Base-by-base conservation (phyloP, 2,888 invertebrate species). In the Hirtodrosophila confusa region DNA sequence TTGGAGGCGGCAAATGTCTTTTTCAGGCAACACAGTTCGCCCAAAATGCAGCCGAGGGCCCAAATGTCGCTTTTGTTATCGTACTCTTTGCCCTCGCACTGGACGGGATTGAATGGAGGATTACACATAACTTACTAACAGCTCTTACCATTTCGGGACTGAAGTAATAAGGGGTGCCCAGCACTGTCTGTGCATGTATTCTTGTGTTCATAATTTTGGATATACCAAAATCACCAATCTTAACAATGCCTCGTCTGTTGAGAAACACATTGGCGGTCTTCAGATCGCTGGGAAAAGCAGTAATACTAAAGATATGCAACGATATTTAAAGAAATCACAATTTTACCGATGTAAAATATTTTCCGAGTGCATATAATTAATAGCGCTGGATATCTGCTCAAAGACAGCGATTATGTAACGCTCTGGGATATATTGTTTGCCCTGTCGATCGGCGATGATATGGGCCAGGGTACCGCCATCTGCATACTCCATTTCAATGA, bases 401-500 rank as follows among this genome's bases (percentile, higher is more conserved):
- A 95, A 94, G 67, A 95, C 92, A 4, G 92, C 90, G 39, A 95
- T 91, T 44, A 95, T 93, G 67, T 94, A 93, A 64, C 93, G 91
- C 88, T 96, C 95, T 2, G 93, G 93, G 55, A 95, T 91, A 6
- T 92, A 88, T 8, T 89, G 86, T 88, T 86, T 89, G 5, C 77
- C 71, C 33, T 92, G 92, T 27, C 93, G 92, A 40, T 92, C 91
- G 27, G 93, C 90, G 40, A 96, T 92, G 69, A 93, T 93, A 80
- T 95, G 94, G 0, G 94, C 93, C 65, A 96, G 89, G 3, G 95
- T 95, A 8, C 95, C 95, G 12, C 94, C 95, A 89, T 95, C 95
- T 3, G 95, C 95, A 89, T 95, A 96, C 88, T 96, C 95, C 95
- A 96, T 96, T 90, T 96, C 95, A 68, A 95, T 95, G 89, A 95